Conservation (phyloP, 1,140 invertebrate species). For the Drosophila albomicans region DNA sequence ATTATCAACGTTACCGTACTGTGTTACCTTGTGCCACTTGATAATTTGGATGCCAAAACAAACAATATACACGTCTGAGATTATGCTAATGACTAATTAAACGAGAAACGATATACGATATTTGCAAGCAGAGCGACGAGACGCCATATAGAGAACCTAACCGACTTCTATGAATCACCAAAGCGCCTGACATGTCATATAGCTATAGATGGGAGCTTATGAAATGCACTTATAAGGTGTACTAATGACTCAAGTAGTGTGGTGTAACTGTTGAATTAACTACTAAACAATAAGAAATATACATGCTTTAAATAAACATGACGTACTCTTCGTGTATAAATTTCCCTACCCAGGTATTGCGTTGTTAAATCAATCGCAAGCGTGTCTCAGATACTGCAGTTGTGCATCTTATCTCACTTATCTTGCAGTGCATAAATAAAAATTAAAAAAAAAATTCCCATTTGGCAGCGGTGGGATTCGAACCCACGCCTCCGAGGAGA, state of each 20-base stretch:
- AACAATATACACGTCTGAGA: slow-evolving; percentile 36
- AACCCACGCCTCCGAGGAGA: slow-evolving; percentile 99
- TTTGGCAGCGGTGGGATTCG: slow-evolving; percentile 98
- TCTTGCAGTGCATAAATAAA: neutral
- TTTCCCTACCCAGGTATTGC: neutral
- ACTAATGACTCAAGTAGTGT: slow-evolving; percentile 24
- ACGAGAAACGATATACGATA: slow-evolving; percentile 28
- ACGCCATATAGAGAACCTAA: slow-evolving; percentile 44
- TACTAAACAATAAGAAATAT: neutral
- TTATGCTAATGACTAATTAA: slow-evolving; percentile 61
- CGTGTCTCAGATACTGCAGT: too few species aligned
- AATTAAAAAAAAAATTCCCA: slow-evolving; percentile 22
- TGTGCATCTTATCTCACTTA: too few species aligned
- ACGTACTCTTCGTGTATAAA: neutral
- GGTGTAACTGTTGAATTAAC: neutral
- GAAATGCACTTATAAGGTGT: slow-evolving; percentile 10
- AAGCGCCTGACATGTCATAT: slow-evolving; percentile 42
- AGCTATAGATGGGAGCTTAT: neutral
- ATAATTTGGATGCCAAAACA: slow-evolving; percentile 60
- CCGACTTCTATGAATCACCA: slow-evolving; percentile 57
- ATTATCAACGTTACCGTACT: neutral
- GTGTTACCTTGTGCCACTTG: slow-evolving; percentile 52
- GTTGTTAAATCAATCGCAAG: neutral
- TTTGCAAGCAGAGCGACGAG: slow-evolving; percentile 50
- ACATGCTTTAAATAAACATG: neutral